Conservation (phyloP, 2,797 vertebrate species). For the Argentina silus region DNA sequence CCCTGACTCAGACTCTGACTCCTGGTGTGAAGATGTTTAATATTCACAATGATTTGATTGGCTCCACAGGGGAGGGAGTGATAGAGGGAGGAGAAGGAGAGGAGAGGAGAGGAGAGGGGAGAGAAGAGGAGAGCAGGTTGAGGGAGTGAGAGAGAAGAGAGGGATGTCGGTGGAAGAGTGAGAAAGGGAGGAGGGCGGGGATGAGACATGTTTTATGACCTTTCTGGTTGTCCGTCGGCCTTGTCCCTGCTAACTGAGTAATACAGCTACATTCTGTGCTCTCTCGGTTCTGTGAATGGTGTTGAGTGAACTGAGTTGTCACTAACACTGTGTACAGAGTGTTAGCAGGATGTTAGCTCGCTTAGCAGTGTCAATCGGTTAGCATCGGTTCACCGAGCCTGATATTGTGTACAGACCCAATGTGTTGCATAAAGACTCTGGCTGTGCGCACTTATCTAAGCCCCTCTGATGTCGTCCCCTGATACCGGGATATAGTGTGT, state of each 20-base stretch:
- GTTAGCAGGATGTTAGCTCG: not conserved
- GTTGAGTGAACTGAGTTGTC: not conserved
- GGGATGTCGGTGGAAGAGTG: not conserved
- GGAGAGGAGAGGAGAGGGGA: not conserved
- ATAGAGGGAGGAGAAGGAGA: not conserved
- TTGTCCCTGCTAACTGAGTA: slow-evolving; percentile 26
- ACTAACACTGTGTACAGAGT: not conserved
- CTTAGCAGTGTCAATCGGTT: not conserved
- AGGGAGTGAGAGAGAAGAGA: not conserved
- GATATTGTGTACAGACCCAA: not conserved
- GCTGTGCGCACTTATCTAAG: slow-evolving; percentile 24
- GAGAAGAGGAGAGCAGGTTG: not conserved
- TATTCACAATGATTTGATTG: slow-evolving; percentile 40
- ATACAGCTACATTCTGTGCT: slow-evolving; percentile 10
- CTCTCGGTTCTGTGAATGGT: not conserved
- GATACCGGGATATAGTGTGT: slow-evolving; percentile 34
- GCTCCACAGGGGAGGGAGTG: slow-evolving; percentile 17
- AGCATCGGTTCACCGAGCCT: not conserved
- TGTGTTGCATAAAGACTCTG: slow-evolving; percentile 22
- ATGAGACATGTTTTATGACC: slow-evolving; percentile 4
- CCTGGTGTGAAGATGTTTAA: slow-evolving; percentile 38
- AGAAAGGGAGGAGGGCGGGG: not conserved
- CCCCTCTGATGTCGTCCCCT: slow-evolving; percentile 51
- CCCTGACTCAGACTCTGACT: slow-evolving; percentile 36
- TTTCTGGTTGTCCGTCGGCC: slow-evolving; percentile 11